These are phyloP conservation scores for Phalangium opilio DNA, from an alignment of 2,888 invertebrate species.

Conservation along the genomic window DNA sequence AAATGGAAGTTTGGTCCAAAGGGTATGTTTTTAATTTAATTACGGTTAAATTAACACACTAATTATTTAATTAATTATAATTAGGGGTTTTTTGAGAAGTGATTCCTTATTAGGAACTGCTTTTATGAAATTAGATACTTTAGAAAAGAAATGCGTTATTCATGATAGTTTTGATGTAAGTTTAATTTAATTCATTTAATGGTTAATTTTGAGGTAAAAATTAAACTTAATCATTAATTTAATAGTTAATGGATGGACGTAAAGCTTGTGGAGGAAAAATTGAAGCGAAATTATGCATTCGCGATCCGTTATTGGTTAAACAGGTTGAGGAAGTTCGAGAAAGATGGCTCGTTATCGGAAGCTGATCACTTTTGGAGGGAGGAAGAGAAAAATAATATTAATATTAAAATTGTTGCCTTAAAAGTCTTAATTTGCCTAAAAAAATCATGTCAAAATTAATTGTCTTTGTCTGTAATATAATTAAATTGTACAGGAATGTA, in stretches of 20 bases:
- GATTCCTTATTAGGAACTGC: slow-evolving; percentile 71
- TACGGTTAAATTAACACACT: no score
- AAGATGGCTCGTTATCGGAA: slow-evolving; percentile 74
- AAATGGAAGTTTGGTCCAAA: slow-evolving; percentile 78
- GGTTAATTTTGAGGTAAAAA: no score
- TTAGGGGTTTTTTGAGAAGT: slow-evolving; percentile 80
- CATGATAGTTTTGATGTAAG: slow-evolving; percentile 88
- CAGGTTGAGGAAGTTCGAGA: slow-evolving; percentile 76
- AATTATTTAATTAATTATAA: no score
- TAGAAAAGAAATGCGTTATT: slow-evolving; percentile 71
- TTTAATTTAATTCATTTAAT: no score
- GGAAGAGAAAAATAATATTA: no score
- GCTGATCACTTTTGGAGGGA: no score
- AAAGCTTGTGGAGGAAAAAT: slow-evolving; percentile 74
- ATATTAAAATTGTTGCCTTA: no score
- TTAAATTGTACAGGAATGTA: no score
- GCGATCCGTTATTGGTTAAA: slow-evolving; percentile 74
- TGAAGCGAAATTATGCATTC: slow-evolving; percentile 69
- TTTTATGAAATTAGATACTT: slow-evolving; percentile 65
- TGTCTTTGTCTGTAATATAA: no score
- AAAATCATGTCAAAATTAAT: no score
- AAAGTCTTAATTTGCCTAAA: no score
- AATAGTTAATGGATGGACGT: slow-evolving; percentile 80
- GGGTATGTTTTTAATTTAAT: slow-evolving; percentile 49
- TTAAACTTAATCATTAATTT: slow-evolving; percentile 7